Conservation (phyloP, 2,113 vertebrate genomes). For the Sylvilagus bachmani region DNA sequence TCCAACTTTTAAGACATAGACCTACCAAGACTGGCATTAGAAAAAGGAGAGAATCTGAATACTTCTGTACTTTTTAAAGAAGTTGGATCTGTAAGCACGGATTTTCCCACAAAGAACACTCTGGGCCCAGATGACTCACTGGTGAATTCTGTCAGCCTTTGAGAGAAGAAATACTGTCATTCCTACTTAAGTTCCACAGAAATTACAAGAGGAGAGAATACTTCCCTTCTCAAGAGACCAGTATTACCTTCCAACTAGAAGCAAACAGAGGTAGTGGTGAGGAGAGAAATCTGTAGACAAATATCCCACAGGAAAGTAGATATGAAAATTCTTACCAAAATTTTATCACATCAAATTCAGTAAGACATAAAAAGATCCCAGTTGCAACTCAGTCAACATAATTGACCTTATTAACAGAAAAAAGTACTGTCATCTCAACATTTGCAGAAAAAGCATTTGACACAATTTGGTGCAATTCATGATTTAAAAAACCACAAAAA, state of each 20-base stretch:
- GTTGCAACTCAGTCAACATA: neutral
- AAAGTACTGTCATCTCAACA: neutral
- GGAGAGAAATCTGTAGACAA: neutral
- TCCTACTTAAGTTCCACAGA: neutral
- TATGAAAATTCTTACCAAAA: neutral
- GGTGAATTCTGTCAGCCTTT: neutral
- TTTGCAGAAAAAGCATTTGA: neutral
- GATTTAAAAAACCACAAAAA: neutral
- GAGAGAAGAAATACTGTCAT: neutral
- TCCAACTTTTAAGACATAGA: neutral
- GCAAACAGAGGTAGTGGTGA: neutral
- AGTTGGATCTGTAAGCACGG: neutral
- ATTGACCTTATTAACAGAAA: neutral
- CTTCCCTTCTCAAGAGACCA: neutral
- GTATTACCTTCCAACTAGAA: neutral
- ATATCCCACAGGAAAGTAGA: neutral
- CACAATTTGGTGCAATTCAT: constrained; percentile 7
- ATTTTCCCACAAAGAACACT: neutral
- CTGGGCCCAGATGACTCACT: neutral
- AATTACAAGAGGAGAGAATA: neutral
- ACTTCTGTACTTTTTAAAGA: neutral
- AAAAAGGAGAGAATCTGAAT: constrained; percentile 28
- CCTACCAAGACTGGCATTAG: neutral
- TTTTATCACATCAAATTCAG: neutral
- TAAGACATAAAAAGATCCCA: neutral